phyloP scores from a whole-genome alignment of 2,888 invertebrate species.

The Clanis bilineata region DNA sequence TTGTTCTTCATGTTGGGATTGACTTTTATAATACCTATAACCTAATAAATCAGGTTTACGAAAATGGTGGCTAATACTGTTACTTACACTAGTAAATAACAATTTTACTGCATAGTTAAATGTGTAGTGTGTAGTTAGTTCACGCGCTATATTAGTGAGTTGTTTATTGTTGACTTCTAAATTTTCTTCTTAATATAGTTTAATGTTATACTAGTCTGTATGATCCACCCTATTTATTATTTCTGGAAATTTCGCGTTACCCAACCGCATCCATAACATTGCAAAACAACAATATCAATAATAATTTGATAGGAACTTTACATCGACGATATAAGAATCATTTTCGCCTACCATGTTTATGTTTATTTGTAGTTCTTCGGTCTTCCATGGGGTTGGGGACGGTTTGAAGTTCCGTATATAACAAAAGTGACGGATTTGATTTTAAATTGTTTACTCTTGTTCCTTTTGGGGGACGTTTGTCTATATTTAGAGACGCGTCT shows the following conservation, averaged over 20 bases:
- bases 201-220: too few species aligned
- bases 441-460: constrained; percentile 62
- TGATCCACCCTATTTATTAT: too few species aligned
- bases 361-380: constrained; percentile 23
- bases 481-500: constrained; percentile 13
- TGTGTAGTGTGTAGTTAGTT: too few species aligned
- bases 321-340: constrained; percentile 27
- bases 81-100: too few species aligned
- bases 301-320: constrained; percentile 29
- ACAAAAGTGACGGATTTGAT: constrained; percentile 60
- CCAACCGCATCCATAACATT: constrained; percentile 16
- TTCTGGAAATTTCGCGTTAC: constrained; percentile 16
- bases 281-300: constrained; percentile 22
- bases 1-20: too few species aligned
- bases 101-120: too few species aligned
- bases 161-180: too few species aligned
- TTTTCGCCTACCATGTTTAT: constrained; percentile 29
- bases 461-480: constrained; percentile 38
- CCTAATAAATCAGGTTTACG: too few species aligned
- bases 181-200: too few species aligned
- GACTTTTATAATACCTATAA: too few species aligned
- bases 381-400: constrained; percentile 28
- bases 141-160: too few species aligned
- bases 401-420: constrained; percentile 57
- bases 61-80: too few species aligned